phyloP scores from a whole-genome alignment of 2,888 invertebrate species.

The Cosmia trapezina region DNA sequence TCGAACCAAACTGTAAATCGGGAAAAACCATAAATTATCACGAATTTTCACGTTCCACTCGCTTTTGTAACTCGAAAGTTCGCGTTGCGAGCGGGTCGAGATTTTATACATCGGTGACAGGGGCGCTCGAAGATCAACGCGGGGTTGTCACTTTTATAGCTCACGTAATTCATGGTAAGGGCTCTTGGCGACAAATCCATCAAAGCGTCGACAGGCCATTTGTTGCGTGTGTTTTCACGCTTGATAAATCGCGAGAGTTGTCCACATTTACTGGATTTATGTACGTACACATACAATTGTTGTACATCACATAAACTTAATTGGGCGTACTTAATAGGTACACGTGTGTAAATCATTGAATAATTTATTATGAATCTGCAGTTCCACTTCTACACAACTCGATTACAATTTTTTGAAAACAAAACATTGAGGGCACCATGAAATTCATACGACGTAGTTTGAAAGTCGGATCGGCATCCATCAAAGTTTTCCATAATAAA shows the following conservation, averaged over 20 bases:
- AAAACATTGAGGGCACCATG: constrained; percentile 66
- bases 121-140: constrained; percentile 70
- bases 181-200: constrained; percentile 88
- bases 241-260: constrained; percentile 88
- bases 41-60: constrained; percentile 63
- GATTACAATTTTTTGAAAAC: constrained; percentile 19
- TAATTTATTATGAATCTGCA: constrained; percentile 14
- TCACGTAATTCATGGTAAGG: constrained; percentile 82
- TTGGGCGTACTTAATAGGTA: constrained; percentile 69
- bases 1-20: constrained; percentile 30
- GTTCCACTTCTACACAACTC: constrained; percentile 1
- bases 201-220: constrained; percentile 89
- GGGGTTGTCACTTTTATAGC: constrained; percentile 78
- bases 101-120: constrained; percentile 70
- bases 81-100: constrained; percentile 55
- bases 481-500: constrained; percentile 75
- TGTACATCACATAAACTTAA: constrained; percentile 80
- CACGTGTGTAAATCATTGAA: constrained; percentile 36
- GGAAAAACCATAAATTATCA: constrained; percentile 53
- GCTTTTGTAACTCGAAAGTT: constrained; percentile 63
- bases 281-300: constrained; percentile 77
- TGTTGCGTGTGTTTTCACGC: constrained; percentile 88
- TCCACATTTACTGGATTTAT: constrained; percentile 88
- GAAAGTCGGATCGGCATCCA: constrained; percentile 73
- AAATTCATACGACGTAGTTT: constrained; percentile 76